Base-by-base conservation (phyloP, 2,797 vertebrate genomes). In the Pangasius larnaudii region DNA sequence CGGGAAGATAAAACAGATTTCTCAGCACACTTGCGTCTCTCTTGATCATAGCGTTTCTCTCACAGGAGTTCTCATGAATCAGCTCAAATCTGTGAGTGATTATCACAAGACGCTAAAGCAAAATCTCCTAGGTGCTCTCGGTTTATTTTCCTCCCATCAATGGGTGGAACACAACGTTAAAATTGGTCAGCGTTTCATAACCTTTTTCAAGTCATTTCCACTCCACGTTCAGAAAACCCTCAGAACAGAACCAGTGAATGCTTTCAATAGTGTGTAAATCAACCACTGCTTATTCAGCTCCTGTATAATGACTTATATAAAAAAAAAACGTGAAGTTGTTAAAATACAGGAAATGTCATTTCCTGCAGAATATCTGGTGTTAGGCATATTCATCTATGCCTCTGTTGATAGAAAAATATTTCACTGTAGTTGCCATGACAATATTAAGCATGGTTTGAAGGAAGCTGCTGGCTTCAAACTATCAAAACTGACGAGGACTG, bases 71-170 rank as follows among this genome's bases (percentile, higher is more conserved):
- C 91, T 93, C 92, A 91, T 94, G 93, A 93, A 95, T 92, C 91
- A 89, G 94, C 95, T 93, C 92, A 94, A 89, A 94, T 95, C 93
- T 91, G 92, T 93, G 10, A 80, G 78, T 58, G 78, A 95, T 95
- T 95, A 95, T 95, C 93, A 92, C 92, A 93, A 93, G 93, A 94
- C 92, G 93, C 93, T 92, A 92, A 92, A 93, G 95, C 94, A 93
- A 94, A 95, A 95, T 94, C 93, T 93, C 92, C 84, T 90, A 91
- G 92, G 89, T 89, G 90, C 92, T 91, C 88, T 91, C 93, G 89
- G 88, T 87, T 89, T 80, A 53, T 9, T 89, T 63, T 86, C 36
- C 85, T 89, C 59, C 84, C 36, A 14, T 33, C 65, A 67, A 86
- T 77, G 51, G 27, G n/a, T 22, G 71, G 13, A 53, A 39, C 1